Evolutionary conservation across 2,797 vertebrate genomes (phyloP).

Genomic region (Pangasius sanitwongsei): DNA sequence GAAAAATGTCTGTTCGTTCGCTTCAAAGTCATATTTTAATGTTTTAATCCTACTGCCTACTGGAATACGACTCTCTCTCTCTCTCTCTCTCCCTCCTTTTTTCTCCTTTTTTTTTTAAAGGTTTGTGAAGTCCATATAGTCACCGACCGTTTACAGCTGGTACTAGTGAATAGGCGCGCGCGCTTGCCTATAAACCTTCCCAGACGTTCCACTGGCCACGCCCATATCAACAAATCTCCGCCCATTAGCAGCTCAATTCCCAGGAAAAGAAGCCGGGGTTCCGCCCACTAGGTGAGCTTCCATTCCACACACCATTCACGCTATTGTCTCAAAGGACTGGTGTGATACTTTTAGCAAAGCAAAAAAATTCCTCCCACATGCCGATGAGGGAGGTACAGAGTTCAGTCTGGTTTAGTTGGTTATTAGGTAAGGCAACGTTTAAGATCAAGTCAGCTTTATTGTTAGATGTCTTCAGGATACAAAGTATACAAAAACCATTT

Average conservation of each 20-base stretch:
- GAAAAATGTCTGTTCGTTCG: background rate
- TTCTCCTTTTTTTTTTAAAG: background rate
- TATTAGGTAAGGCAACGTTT: background rate
- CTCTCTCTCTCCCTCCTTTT: too few relatives aligned
- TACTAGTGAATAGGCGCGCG: background rate
- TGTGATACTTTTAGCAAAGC: background rate
- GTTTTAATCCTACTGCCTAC: background rate
- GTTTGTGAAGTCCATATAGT: background rate
- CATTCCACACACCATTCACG: conserved; percentile 7
- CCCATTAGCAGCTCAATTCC: background rate
- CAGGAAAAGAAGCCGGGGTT: background rate
- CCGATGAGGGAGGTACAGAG: background rate
- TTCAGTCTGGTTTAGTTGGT: background rate
- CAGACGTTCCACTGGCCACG: background rate
- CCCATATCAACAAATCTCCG: background rate
- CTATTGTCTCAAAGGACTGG: background rate
- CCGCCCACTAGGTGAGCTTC: background rate
- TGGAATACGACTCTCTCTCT: background rate
- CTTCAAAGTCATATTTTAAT: background rate
- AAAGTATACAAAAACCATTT: background rate
- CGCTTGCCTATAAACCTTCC: conserved; percentile 21
- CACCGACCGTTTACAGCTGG: background rate
- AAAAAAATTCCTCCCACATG: background rate
- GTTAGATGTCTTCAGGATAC: background rate
- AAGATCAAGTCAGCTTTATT: background rate